Conservation (phyloP, 1,140 invertebrate species). For the Vollenhovia emeryi region DNA sequence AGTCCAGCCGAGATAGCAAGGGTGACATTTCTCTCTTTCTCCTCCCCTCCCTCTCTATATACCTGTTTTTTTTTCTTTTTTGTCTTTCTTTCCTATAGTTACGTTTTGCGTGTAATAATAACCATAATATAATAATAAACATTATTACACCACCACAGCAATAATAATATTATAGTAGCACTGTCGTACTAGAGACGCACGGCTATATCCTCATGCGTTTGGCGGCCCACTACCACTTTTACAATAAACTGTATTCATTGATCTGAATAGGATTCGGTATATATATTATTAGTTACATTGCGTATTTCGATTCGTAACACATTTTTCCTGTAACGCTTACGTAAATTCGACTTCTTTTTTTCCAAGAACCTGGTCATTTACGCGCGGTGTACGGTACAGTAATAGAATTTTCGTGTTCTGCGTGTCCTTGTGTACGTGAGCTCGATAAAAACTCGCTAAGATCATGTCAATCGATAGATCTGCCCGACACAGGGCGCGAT, state of each 20-base stretch:
- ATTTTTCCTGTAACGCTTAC: constrained; percentile 39
- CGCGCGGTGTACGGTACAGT: constrained; percentile 7
- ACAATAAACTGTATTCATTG: constrained; percentile 73
- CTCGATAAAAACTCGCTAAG: constrained; percentile 63
- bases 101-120: constrained; percentile 74
- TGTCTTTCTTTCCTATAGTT: constrained; percentile 68
- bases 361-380: constrained; percentile 63
- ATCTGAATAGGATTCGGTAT: constrained; percentile 71
- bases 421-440: not conserved
- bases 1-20: constrained; percentile 67
- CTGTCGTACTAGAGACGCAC: constrained; percentile 75
- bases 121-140: constrained; percentile 80
- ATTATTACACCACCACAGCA: constrained; percentile 80
- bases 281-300: constrained; percentile 70
- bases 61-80: constrained; percentile 15
- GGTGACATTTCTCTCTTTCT: constrained; percentile 57
- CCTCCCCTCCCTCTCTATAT: not conserved
- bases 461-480: constrained; percentile 54
- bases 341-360: constrained; percentile 56
- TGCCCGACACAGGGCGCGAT: not conserved
- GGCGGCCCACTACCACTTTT: constrained; percentile 73
- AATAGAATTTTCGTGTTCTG: not conserved
- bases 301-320: constrained; percentile 61
- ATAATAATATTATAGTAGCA: constrained; percentile 79
- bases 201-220: constrained; percentile 70